Evolutionary conservation across 2,797 vertebrate species (phyloP), one percentile per base, ranked within the genome.

Genomic region (Petrocephalus schoutedeni): DNA sequence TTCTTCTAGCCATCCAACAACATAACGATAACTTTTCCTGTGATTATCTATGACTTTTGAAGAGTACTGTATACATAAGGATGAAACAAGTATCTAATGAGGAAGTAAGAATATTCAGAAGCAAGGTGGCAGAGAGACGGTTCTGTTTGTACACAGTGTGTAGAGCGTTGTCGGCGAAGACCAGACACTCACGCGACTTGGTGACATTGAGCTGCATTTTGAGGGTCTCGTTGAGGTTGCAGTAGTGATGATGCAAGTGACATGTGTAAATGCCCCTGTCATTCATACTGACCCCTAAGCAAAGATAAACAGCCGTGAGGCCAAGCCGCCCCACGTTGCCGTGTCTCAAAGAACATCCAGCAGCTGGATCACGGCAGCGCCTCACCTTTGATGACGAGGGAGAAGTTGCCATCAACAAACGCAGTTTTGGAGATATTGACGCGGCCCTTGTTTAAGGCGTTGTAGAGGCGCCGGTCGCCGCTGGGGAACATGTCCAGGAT

Each of bases 231-330:
- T 98, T 96, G 54, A 98, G 92, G 91, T 98, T 96, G 91, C 98
- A 99, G 93, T 99, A 99, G 90, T 99, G 98, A 53, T 99, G 98
- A 91, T 99, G 98, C 54, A 99, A 96, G 87, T 96, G 99, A 64
- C 98, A 99, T 0, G 97, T 97, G n/a, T 99, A 99, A 0, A 95
- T 93, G 12, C 98, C 98, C 92, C 91, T 95, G 90, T 99, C 98
- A 0, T 93, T 94, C 64, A 92, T 36, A 14, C 93, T 92, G 89
- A 97, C 96, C 71, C 94, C 98, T 99, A 89, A 10, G 41, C 61
- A 88, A 84, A 89, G 21, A 87, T 86, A 86, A 16, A 59, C 16
- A 54, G 80, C n/a, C 2, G 45, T n/a, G 4, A 36, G 77, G 45
- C 21, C 83, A 41, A 77, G 12, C 32, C 41, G 12, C 3, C 14